A percentile compares a stretch with the other conserved stretches of the same genome.
Conservation (phyloP, 2,888 invertebrate genomes). For the Leptinotarsa peninsularis region DNA sequence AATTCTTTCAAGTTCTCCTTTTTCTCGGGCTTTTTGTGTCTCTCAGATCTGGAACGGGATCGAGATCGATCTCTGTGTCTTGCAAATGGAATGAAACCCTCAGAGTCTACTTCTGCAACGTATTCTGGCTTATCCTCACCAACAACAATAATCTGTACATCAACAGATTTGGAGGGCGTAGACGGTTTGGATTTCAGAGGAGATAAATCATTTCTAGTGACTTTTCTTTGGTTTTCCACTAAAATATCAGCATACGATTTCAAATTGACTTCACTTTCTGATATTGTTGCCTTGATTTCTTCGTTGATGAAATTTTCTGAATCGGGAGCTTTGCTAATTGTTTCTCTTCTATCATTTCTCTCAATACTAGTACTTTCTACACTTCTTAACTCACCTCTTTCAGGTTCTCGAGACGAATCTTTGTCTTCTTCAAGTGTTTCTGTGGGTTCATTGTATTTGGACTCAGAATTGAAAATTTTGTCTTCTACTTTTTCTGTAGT, state of each 20-base stretch:
- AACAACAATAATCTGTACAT: slow-evolving; percentile 44
- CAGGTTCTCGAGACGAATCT: neutral
- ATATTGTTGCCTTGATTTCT: slow-evolving; percentile 22
- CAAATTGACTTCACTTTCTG: slow-evolving; percentile 20
- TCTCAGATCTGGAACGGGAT: slow-evolving; percentile 53
- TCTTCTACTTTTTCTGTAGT: neutral
- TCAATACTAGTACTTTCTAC: neutral
- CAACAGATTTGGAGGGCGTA: slow-evolving; percentile 34
- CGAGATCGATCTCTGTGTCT: slow-evolving; percentile 49
- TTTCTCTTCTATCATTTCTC: neutral
- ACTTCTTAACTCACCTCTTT: neutral
- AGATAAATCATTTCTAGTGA: slow-evolving; percentile 24
- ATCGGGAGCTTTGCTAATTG: neutral
- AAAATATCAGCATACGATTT: slow-evolving; percentile 43
- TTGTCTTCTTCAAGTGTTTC: no score
- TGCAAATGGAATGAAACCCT: slow-evolving; percentile 56
- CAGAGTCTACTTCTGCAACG: slow-evolving; percentile 48
- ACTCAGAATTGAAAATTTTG: neutral
- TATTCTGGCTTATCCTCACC: slow-evolving; percentile 42
- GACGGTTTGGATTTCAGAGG: slow-evolving; percentile 26
- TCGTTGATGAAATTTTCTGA: slow-evolving; percentile 18
- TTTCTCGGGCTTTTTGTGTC: slow-evolving; percentile 19
- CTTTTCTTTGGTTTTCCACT: slow-evolving; percentile 31
- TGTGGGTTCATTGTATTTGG: no score
- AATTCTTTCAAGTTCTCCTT: slow-evolving; percentile 20